phyloP scores from a whole-genome alignment of 2,888 invertebrate species.

The Drosophila anomalata region DNA sequence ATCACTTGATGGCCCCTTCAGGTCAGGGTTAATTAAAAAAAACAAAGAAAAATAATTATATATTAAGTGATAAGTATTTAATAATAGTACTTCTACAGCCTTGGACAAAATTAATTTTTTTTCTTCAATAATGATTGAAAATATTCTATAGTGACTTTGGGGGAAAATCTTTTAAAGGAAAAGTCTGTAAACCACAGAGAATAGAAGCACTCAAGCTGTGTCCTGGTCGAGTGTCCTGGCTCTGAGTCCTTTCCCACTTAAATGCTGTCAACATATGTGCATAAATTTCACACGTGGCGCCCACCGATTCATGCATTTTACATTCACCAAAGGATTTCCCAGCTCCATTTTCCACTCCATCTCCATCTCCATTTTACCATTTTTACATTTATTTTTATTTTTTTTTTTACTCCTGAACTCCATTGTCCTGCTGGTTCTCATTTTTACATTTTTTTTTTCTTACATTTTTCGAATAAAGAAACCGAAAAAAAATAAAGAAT shows the following conservation, averaged over 20 bases:
- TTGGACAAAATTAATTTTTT: not conserved
- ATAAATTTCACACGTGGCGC: slow-evolving; percentile 78
- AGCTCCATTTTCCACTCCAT: slow-evolving; percentile 31
- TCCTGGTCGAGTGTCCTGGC: not conserved
- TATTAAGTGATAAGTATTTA: not conserved
- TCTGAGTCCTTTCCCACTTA: slow-evolving; percentile 38
- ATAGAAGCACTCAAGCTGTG: slow-evolving; percentile 13
- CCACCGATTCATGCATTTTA: slow-evolving; percentile 67
- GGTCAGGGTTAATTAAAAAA: slow-evolving; percentile 52
- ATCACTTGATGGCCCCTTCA: slow-evolving; percentile 45
- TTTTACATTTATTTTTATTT: no score
- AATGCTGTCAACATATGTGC: slow-evolving; percentile 75
- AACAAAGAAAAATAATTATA: not conserved
- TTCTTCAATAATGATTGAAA: not conserved
- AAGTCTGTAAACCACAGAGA: not conserved
- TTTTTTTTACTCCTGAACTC: slow-evolving; percentile 16
- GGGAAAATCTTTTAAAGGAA: not conserved
- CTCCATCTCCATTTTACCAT: slow-evolving; percentile 8
- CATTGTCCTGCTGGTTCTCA: slow-evolving; percentile 13
- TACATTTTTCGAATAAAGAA: slow-evolving; percentile 4
- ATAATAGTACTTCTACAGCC: not conserved
- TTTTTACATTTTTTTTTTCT: slow-evolving; percentile 20
- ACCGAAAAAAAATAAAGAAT: slow-evolving; percentile 6
- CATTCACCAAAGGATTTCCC: slow-evolving; percentile 68
- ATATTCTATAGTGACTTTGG: no score